Evolutionary conservation across 2,888 invertebrate genomes (phyloP).

Genomic region (Oligia strigilis): DNA sequence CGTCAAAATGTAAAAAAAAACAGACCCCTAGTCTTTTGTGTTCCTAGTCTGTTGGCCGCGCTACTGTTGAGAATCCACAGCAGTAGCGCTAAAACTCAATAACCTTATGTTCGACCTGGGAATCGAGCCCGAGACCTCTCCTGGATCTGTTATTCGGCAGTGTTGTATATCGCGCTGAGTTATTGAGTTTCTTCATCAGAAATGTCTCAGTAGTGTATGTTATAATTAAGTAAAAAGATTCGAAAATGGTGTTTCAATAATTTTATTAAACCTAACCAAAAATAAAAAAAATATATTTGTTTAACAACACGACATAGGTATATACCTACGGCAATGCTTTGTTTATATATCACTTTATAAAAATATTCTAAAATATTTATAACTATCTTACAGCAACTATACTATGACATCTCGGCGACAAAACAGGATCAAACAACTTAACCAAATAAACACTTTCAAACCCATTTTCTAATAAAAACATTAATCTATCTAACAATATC

Average conservation of each 20-base stretch:
- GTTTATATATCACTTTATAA: too few relatives aligned
- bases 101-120: too few relatives aligned
- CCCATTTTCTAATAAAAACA: conserved; percentile 93
- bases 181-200: too few relatives aligned
- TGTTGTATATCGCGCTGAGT: too few relatives aligned
- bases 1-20: background rate
- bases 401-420: conserved; percentile 96
- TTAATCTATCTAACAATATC: conserved; percentile 95
- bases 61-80: too few relatives aligned
- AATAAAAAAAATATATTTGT: background rate
- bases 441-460: conserved; percentile 91
- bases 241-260: background rate
- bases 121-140: too few relatives aligned
- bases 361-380: conserved; percentile 4
- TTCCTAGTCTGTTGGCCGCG: too few relatives aligned
- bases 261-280: conserved; percentile 20
- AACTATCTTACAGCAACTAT: conserved; percentile 91
- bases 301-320: background rate
- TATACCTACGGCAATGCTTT: background rate
- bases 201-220: too few relatives aligned
- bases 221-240: background rate
- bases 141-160: too few relatives aligned
- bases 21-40: background rate
- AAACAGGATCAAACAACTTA: conserved; percentile 95
- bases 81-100: too few relatives aligned